phyloP scores from a whole-genome alignment of 2,888 invertebrate genomes.

The Perizoma affinitatum region DNA sequence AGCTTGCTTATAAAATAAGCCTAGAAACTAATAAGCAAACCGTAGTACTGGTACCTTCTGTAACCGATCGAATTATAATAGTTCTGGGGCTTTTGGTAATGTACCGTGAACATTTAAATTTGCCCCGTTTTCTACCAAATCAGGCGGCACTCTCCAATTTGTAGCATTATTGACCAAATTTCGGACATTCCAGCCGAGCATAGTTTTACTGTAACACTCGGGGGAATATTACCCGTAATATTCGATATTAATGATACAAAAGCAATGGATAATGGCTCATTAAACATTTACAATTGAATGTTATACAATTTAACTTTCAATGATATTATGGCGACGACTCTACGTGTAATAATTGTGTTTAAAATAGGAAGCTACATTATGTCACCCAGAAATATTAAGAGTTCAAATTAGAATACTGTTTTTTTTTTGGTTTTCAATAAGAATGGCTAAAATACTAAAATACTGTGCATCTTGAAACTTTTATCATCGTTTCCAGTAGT shows the following conservation, averaged over 20 bases:
- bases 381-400: not conserved
- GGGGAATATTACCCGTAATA: slow-evolving; percentile 70
- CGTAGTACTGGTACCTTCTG: slow-evolving; percentile 5
- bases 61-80: slow-evolving; percentile 26
- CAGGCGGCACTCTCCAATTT: slow-evolving; percentile 68
- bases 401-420: too few relatives aligned
- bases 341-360: not conserved
- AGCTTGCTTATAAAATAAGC: not conserved
- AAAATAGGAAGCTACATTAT: not conserved
- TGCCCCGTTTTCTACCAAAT: slow-evolving; percentile 66
- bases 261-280: slow-evolving; percentile 58
- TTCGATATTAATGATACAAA: slow-evolving; percentile 70
- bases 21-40: slow-evolving; percentile 5
- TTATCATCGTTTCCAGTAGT: too few relatives aligned
- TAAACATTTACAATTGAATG: slow-evolving; percentile 47
- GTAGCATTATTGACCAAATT: slow-evolving; percentile 66
- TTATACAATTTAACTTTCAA: slow-evolving; percentile 22
- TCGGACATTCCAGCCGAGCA: slow-evolving; percentile 56
- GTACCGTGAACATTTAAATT: slow-evolving; percentile 73
- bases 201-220: slow-evolving; percentile 60
- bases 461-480: too few relatives aligned
- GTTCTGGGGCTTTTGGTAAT: slow-evolving; percentile 57
- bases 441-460: too few relatives aligned
- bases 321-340: slow-evolving; percentile 10
- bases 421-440: too few relatives aligned